These are phyloP conservation scores for Tenrec ecaudatus DNA, from an alignment of 2,113 vertebrate genomes.

Conservation along the genomic window DNA sequence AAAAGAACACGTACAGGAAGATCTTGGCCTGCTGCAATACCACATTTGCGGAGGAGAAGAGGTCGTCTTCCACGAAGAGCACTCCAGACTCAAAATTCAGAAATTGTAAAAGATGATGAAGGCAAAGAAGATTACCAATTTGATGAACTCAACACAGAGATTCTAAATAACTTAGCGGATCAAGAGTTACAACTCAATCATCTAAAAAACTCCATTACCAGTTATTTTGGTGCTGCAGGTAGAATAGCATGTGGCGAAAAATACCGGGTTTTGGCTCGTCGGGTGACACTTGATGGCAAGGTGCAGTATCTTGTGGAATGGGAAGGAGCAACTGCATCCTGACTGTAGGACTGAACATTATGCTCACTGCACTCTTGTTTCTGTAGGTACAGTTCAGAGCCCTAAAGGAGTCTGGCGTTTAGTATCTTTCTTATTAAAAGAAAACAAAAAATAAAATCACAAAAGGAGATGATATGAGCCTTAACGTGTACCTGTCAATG, in stretches of 20 bases:
- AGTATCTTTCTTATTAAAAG: slow-evolving; percentile 79
- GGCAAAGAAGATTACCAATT: slow-evolving; percentile 90
- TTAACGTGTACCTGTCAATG: slow-evolving; percentile 88
- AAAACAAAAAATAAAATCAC: slow-evolving; percentile 79
- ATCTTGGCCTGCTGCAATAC: slow-evolving; percentile 92
- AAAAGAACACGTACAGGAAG: slow-evolving; percentile 92
- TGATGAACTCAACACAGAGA: slow-evolving; percentile 94
- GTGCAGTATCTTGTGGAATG: slow-evolving; percentile 99
- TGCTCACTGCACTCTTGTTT: slow-evolving; percentile 87
- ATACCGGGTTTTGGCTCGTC: slow-evolving; percentile 95
- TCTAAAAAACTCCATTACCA: slow-evolving; percentile 98
- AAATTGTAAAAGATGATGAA: slow-evolving; percentile 92
- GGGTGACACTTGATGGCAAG: slow-evolving; percentile 97
- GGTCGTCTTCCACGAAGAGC: slow-evolving; percentile 94
- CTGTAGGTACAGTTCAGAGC: slow-evolving; percentile 86
- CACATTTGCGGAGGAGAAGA: slow-evolving; percentile 91
- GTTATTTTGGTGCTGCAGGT: slow-evolving; percentile 97
- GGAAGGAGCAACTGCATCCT: slow-evolving; percentile 99
- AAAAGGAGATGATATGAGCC: slow-evolving; percentile 84
- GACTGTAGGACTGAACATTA: slow-evolving; percentile 88
- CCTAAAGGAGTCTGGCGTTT: slow-evolving; percentile 82
- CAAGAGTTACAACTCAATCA: slow-evolving; percentile 96
- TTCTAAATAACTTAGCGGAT: slow-evolving; percentile 95
- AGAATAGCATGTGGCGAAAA: slow-evolving; percentile 98
- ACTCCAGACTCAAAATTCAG: slow-evolving; percentile 93